Percentiles rank a stretch among this genome's conserved stretches.
These are phyloP conservation scores for Lepidurus packardi DNA, from an alignment of 1,140 invertebrate species.

Conservation along the genomic window DNA sequence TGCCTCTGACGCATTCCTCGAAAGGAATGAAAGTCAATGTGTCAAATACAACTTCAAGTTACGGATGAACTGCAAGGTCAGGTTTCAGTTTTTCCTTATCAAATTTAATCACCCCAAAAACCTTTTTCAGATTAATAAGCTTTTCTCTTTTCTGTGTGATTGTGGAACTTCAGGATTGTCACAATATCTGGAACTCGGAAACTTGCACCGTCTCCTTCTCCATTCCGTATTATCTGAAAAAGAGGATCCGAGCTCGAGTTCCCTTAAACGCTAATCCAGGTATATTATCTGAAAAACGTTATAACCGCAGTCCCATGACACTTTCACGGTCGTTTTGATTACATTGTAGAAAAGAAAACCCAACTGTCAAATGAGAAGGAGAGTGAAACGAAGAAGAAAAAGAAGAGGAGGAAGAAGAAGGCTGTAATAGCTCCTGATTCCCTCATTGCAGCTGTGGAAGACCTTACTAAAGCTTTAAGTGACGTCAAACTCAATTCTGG, in stretches of 20 bases:
- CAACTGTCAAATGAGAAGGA: not conserved
- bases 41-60: slow-evolving; percentile 6
- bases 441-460: not conserved
- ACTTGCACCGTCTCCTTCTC: not conserved
- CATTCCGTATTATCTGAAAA: not conserved
- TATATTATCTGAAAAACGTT: not conserved
- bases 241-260: not conserved
- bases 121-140: not conserved
- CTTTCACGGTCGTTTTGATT: no score
- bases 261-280: not conserved
- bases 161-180: not conserved
- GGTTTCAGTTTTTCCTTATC: not conserved
- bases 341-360: not conserved
- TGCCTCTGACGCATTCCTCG: not conserved
- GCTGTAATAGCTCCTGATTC: not conserved
- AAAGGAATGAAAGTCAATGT: not conserved
- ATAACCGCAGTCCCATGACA: no score
- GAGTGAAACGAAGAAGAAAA: not conserved
- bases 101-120: not conserved
- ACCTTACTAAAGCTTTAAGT: not conserved
- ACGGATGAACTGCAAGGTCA: not conserved
- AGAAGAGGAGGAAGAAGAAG: not conserved
- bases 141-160: not conserved
- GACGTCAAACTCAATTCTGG: no score
- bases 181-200: not conserved